These are phyloP conservation scores for Nicator chloris DNA, from an alignment of 2,113 vertebrate species.

Conservation along the genomic window DNA sequence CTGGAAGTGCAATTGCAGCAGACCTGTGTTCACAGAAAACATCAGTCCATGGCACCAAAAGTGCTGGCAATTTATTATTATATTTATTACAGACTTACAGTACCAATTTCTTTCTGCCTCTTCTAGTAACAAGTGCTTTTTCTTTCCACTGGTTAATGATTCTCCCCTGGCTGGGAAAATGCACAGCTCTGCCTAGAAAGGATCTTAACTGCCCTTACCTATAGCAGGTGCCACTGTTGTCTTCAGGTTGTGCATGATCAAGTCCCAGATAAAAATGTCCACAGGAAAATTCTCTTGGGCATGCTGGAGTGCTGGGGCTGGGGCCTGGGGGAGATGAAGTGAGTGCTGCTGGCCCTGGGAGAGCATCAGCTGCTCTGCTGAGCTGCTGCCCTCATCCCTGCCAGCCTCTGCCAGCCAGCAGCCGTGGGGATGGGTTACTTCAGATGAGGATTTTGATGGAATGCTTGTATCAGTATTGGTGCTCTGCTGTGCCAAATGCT, in stretches of 20 bases:
- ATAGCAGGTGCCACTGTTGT: neutral
- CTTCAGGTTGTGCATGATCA: neutral
- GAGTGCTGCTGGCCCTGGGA: neutral
- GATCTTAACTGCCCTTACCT: neutral
- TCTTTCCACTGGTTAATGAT: neutral
- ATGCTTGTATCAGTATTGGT: accelerated
- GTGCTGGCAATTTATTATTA: neutral
- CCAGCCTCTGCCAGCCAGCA: neutral
- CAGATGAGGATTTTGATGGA: neutral
- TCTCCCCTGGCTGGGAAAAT: neutral
- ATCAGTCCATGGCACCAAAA: neutral
- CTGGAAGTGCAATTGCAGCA: neutral
- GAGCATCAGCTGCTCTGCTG: neutral
- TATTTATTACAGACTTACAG: neutral
- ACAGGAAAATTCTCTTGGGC: accelerated
- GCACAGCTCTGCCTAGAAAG: neutral
- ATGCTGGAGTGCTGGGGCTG: neutral
- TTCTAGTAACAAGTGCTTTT: neutral
- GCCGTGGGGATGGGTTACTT: accelerated
- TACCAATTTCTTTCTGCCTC: neutral
- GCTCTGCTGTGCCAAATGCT: neutral
- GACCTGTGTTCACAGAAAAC: neutral
- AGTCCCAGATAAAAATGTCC: neutral
- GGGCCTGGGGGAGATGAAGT: no score
- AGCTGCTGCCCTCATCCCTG: neutral